phyloP scores from a whole-genome alignment of 2,113 vertebrate genomes.

The Tyto alba region DNA sequence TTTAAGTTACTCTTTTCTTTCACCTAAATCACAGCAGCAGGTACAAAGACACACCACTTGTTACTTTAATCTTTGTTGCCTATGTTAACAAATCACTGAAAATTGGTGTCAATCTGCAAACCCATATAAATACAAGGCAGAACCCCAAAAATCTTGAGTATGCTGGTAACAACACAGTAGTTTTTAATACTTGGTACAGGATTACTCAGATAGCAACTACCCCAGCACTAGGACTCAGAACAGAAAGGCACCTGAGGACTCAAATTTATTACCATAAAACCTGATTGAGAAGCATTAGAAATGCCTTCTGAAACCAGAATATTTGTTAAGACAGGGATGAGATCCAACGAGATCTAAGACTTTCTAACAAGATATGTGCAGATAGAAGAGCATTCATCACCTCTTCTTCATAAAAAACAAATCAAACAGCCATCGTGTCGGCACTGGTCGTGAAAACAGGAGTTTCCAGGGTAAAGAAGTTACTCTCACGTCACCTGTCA shows the following conservation, averaged over 20 bases:
- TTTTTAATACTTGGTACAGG: not conserved
- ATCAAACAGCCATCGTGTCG: not conserved
- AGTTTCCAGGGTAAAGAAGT: not conserved
- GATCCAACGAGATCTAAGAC: not conserved
- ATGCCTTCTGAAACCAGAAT: not conserved
- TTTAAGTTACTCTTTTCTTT: not conserved
- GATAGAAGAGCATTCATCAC: not conserved
- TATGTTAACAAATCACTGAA: not conserved
- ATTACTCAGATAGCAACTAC: not conserved
- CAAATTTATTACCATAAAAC: not conserved
- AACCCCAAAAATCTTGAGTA: not conserved
- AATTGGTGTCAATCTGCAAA: not conserved
- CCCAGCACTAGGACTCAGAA: not conserved
- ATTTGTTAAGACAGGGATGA: not conserved
- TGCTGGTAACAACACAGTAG: not conserved
- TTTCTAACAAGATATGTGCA: not conserved
- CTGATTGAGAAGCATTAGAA: not conserved
- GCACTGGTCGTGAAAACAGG: not conserved
- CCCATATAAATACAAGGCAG: not conserved
- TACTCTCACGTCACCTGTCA: not conserved
- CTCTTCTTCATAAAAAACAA: not conserved
- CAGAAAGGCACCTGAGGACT: not conserved
- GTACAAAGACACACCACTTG: not conserved
- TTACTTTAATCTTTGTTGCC: not conserved
- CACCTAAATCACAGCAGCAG: not conserved